Conservation (phyloP, 2,797 vertebrate genomes). For the Sparidentex hasta region DNA sequence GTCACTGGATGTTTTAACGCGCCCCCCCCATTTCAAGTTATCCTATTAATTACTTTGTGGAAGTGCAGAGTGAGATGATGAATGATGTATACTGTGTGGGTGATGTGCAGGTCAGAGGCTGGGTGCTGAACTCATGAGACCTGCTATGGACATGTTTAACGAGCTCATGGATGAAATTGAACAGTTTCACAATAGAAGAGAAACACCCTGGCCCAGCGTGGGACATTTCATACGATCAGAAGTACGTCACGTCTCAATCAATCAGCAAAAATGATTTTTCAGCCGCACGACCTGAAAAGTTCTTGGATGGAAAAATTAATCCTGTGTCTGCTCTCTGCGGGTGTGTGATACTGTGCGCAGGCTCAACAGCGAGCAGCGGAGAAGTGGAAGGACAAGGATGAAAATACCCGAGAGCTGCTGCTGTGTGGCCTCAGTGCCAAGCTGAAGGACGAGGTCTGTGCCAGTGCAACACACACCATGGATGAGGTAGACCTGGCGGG, state of each 20-base stretch:
- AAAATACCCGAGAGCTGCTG: conserved; percentile 61
- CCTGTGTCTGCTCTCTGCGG: neutral
- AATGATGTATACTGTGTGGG: neutral
- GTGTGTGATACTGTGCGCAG: conserved; percentile 28
- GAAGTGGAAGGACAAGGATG: conserved; percentile 65
- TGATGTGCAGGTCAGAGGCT: conserved; percentile 72
- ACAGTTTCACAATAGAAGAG: conserved; percentile 51
- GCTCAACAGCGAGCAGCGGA: conserved; percentile 54
- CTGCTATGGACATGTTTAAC: conserved; percentile 77
- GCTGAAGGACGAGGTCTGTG: conserved; percentile 89
- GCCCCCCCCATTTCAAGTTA: neutral
- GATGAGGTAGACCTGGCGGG: conserved; percentile 85
- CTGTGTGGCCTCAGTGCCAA: conserved; percentile 81
- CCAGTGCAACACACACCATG: conserved; percentile 89
- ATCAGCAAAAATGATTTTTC: neutral
- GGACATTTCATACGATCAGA: conserved; percentile 86
- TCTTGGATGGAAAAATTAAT: neutral
- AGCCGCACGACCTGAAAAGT: neutral
- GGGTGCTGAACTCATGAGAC: conserved; percentile 55
- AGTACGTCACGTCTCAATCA: conserved; percentile 35
- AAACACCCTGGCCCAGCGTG: conserved; percentile 79
- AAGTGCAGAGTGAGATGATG: neutral
- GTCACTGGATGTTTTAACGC: conserved; percentile 28
- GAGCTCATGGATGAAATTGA: conserved; percentile 78
- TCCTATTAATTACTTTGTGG: neutral